Base-by-base conservation (phyloP, 1,140 invertebrate genomes). In the Pseudobourletiella spinata region DNA sequence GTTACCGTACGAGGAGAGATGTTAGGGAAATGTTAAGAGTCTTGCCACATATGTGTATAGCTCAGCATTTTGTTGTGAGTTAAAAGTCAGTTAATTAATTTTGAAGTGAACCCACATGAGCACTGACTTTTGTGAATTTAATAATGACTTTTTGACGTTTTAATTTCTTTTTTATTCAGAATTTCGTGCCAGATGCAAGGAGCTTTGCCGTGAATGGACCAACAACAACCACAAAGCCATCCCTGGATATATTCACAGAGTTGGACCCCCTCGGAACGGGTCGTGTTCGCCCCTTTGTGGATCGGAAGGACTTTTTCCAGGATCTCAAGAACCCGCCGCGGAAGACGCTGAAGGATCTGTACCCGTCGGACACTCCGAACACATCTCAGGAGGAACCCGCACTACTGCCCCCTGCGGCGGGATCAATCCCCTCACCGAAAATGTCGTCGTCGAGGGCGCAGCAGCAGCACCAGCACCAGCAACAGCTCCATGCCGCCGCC, bases 271-370 rank as follows among this genome's bases (percentile, higher is more conserved):
- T 95, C 71, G 89, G 90, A 72, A 91, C 88, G 66, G 89, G 90
- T 69, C 82, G 86, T 74, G 89, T 83, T 76, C 88, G 87, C 76
- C 90, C 91, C 46, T 94, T 91, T 78, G 83, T 94, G 70, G 90
- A 95, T 80, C 91, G 91, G 77, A 92, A 92, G 81, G 88, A 91
- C 74, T 94, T 95, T 78, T 95, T 95, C 80, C 87, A 91, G 78
- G 87, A 92, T 72, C 79, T 93, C 64, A 92, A 92, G 79, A 92
- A 92, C 77, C 89, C 89, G 64, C 88, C 89, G 56, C 91, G 91
- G 79, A 91, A 91, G 78, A 84, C 88, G 20, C 79, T 91, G 46
- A 92, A 91, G 78, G 14, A 50, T n/a, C 35, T 6, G 15, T 18
- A 35, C 24, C 18, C 30, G 54, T 6, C 59, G 22, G 59, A 14